phyloP scores from a whole-genome alignment of 2,113 vertebrate genomes.

The Chloropsis hardwickii region DNA sequence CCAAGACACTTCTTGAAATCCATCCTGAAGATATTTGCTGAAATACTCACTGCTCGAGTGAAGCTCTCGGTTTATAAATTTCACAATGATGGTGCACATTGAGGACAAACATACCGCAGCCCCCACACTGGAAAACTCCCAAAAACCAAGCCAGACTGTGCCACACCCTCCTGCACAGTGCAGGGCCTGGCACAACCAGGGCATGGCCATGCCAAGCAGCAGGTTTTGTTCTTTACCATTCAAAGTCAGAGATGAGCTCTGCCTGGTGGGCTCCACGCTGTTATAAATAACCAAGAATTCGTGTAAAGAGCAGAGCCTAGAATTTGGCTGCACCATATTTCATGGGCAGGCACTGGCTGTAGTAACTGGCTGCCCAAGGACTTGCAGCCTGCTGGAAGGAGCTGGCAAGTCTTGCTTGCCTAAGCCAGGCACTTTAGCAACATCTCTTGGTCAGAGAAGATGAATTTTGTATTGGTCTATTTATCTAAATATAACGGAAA shows the following conservation, averaged over 20 bases:
- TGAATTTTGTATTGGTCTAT: not conserved
- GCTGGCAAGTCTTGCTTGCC: not conserved
- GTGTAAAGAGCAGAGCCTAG: not conserved
- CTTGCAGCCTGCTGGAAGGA: not conserved
- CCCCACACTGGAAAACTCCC: not conserved
- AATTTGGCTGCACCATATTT: not conserved
- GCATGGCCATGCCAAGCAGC: not conserved
- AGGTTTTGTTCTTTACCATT: not conserved
- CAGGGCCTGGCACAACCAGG: not conserved
- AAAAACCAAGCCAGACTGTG: not conserved
- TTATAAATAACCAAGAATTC: not conserved
- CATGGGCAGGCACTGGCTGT: not conserved
- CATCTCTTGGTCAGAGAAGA: not conserved
- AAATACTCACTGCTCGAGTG: not conserved
- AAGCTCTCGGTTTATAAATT: not conserved
- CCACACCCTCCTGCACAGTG: not conserved
- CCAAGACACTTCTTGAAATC: not conserved
- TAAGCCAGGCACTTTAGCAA: not conserved
- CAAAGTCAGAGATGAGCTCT: not conserved
- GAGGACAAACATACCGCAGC: not conserved
- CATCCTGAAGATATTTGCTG: not conserved
- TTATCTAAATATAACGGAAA: not conserved
- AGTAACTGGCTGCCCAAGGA: not conserved
- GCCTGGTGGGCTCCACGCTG: not conserved
- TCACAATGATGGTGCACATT: not conserved